These are phyloP conservation scores for Odontophorus gujanensis DNA, from an alignment of 2,113 vertebrate species.

Conservation along the genomic window DNA sequence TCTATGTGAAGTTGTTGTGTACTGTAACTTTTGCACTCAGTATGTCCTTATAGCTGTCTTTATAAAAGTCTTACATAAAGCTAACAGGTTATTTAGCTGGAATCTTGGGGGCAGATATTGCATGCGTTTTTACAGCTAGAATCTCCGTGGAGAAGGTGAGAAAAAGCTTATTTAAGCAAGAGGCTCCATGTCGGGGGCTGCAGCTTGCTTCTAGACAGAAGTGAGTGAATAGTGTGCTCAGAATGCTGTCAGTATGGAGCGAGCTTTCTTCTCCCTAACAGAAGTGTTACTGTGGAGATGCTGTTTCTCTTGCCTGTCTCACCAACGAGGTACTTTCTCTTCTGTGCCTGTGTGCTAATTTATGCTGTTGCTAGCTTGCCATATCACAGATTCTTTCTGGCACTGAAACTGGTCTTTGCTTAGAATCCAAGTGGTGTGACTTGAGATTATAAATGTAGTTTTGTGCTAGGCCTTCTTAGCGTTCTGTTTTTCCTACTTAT, in stretches of 20 bases:
- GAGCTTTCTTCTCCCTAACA: constrained; percentile 39
- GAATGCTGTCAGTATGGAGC: neutral
- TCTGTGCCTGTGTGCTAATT: constrained; percentile 17
- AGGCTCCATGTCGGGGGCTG: neutral
- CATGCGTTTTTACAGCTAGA: neutral
- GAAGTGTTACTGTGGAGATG: constrained; percentile 24
- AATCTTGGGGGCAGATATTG: neutral
- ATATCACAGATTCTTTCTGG: constrained; percentile 16
- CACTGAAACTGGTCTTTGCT: neutral
- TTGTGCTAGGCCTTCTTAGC: constrained; percentile 3
- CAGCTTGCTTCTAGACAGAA: neutral
- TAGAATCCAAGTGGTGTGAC: neutral
- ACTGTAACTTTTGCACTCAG: neutral
- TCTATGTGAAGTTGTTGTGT: neutral
- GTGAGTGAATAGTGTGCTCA: neutral
- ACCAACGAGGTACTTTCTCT: constrained; percentile 18
- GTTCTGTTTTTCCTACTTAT: neutral
- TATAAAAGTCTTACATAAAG: neutral
- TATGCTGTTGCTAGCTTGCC: neutral
- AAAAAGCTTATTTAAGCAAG: constrained; percentile 12
- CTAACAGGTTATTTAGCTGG: neutral
- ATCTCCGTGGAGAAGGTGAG: constrained; percentile 25
- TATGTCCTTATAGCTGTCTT: neutral
- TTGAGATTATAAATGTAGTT: constrained; percentile 1
- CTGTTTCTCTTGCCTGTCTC: constrained; percentile 29